Base-by-base conservation (phyloP, 2,888 invertebrate genomes). In the Pachliopta kotzebuea region DNA sequence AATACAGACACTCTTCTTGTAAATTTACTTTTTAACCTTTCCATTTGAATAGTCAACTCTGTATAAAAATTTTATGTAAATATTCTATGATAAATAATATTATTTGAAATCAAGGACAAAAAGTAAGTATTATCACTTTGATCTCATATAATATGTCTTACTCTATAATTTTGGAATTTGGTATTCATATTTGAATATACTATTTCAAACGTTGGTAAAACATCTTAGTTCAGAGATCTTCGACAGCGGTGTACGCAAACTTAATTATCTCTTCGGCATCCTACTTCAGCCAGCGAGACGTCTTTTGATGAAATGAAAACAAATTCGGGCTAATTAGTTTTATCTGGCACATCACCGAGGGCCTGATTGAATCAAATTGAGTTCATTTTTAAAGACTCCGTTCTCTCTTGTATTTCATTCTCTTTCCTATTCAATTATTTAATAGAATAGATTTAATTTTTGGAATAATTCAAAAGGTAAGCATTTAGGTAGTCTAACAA, bases 261-360 rank as follows among this genome's bases (percentile, higher is more conserved):
- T 42, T 63, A 58, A 63, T 63, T 63, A 63, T 63, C 58, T 63
- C 24, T 18, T 29, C 58, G 45, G 21, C 58, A 53, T 58, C 58
- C 58, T 58, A 63, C 53, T 63, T 23, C 23, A 63, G 54, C 49
- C 50, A 31, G 45, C n/a, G 21, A 21, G 42, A 45, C 29, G 54
- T 49, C 54, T 54, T 58, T 58, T 63, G 63, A 58, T 63, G 54
- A 54, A 58, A 63, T 63, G 53, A 21, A 57, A 58, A 63, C 54
- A 63, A 59, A 50, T 21, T 63, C 29, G 45, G 29, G n/a, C 58
- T 58, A 58, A 63, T 63, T 58, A 63, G 53, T 58, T 58, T 58
- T 14, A 63, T 63, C 45, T 54, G 53, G 45, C 53, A 58, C 20
- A 54, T 58, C 29, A 4, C 31, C 24, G 24, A 37, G 31, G 3